phyloP scores from a whole-genome alignment of 2,113 vertebrate genomes.

The Lagopus muta region DNA sequence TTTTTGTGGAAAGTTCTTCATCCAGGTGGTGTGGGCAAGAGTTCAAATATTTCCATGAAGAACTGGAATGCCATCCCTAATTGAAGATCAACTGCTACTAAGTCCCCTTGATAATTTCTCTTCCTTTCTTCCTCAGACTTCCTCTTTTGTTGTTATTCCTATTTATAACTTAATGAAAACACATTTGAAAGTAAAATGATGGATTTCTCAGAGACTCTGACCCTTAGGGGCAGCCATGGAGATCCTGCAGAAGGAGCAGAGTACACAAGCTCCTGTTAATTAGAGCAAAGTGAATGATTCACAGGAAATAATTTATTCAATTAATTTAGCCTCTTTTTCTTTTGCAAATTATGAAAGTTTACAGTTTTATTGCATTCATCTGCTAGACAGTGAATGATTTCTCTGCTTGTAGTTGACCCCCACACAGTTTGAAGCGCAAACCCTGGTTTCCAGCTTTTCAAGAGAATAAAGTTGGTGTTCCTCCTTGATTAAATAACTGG shows the following conservation, averaged over 20 bases:
- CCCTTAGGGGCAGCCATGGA: conserved; percentile 59
- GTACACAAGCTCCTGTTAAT: conserved; percentile 64
- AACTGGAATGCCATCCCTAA: not conserved
- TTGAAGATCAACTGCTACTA: not conserved
- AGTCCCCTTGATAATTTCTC: conserved; percentile 11
- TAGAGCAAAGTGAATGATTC: conserved; percentile 66
- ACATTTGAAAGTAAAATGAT: conserved; percentile 72
- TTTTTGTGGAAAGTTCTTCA: not conserved
- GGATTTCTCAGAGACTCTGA: conserved; percentile 61
- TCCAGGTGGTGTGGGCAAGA: not conserved
- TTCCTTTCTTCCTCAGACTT: not conserved
- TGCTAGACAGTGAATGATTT: conserved; percentile 2
- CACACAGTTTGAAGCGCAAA: not conserved
- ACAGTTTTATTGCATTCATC: conserved; percentile 34
- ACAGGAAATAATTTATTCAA: conserved; percentile 71
- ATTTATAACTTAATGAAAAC: conserved; percentile 55
- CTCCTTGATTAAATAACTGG: conserved; percentile 6
- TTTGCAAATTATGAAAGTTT: conserved; percentile 59
- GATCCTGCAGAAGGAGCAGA: conserved; percentile 47
- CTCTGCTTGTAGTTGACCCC: not conserved
- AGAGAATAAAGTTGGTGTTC: not conserved
- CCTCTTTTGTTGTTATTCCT: conserved; percentile 51
- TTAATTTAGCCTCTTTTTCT: conserved; percentile 61
- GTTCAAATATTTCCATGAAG: conserved; percentile 16
- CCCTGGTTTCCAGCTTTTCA: not conserved